These are phyloP conservation scores for Acanthococcus lagerstroemiae DNA, from an alignment of 2,888 invertebrate species.

Conservation along the genomic window DNA sequence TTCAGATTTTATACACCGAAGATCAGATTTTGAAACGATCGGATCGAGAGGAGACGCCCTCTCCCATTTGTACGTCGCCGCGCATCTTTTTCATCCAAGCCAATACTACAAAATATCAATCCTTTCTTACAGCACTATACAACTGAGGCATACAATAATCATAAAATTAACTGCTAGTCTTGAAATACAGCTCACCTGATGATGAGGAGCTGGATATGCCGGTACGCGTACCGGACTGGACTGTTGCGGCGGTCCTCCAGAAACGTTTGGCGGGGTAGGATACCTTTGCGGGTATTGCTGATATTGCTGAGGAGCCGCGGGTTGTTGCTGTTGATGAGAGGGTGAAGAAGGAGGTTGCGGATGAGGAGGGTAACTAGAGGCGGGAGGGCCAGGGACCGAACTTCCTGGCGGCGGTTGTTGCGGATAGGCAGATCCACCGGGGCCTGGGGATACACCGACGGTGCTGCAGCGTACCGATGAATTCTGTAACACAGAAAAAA, in stretches of 20 bases:
- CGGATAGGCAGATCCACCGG: conserved; percentile 7
- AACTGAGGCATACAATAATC: too few relatives aligned
- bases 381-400: conserved; percentile 27
- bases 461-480: conserved; percentile 6
- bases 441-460: conserved; percentile 3
- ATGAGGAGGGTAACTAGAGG: conserved; percentile 33
- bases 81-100: too few relatives aligned
- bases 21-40: too few relatives aligned
- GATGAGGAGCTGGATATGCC: conserved; percentile 32
- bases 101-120: too few relatives aligned
- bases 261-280: conserved; percentile 9
- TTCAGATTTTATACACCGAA: too few relatives aligned
- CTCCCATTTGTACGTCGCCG: too few relatives aligned
- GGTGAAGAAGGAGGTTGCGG: conserved; percentile 34
- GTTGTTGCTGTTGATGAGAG: conserved; percentile 33
- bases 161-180: too few relatives aligned
- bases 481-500: conserved; percentile 21
- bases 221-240: conserved; percentile 30
- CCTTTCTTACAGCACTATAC: too few relatives aligned
- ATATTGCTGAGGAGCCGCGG: conserved; percentile 30
- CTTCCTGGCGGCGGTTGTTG: conserved; percentile 8
- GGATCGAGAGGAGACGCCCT: too few relatives aligned
- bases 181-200: conserved; percentile 17
- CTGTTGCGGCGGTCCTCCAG: conserved; percentile 24
- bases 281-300: conserved; percentile 30